A percentile compares a stretch with the other conserved stretches of the same genome.
Conservation (phyloP, 23 tunicate species). For the Corella eumyota region DNA sequence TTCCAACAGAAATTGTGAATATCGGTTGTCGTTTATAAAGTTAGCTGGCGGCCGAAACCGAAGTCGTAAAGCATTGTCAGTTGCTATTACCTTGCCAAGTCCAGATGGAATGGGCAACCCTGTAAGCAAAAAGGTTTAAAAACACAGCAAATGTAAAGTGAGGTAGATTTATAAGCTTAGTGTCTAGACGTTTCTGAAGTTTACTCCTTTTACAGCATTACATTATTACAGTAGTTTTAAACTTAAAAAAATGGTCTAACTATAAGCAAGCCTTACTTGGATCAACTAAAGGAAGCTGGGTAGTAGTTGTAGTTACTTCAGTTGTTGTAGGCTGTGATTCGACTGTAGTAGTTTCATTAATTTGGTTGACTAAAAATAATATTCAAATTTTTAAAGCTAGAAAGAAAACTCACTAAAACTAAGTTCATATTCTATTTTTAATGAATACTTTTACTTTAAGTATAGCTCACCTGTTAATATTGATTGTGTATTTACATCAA, state of each 20-base stretch:
- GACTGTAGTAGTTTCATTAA: neutral
- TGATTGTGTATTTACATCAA: too few relatives aligned
- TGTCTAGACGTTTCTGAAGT: neutral
- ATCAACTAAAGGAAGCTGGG: neutral
- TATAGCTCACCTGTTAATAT: neutral
- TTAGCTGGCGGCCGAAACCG: neutral
- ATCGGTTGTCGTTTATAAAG: neutral
- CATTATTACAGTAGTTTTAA: too few relatives aligned
- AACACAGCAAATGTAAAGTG: neutral
- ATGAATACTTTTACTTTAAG: neutral
- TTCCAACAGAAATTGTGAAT: neutral
- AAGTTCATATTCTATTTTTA: neutral
- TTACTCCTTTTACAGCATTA: too few relatives aligned
- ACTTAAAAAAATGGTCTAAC: too few relatives aligned
- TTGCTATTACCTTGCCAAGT: neutral
- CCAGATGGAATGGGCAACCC: slow-evolving; percentile 4
- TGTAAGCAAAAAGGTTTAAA: slow-evolving; percentile 2
- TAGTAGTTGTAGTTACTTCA: slow-evolving; percentile 1
- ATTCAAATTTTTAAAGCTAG: neutral
- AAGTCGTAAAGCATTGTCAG: neutral
- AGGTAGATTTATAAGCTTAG: neutral
- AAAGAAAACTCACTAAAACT: neutral
- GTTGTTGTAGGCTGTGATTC: neutral
- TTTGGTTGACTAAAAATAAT: neutral
- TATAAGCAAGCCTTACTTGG: slow-evolving; percentile 5